Conservation (phyloP, 2,888 invertebrate species). For the Chelonus formosanus region DNA sequence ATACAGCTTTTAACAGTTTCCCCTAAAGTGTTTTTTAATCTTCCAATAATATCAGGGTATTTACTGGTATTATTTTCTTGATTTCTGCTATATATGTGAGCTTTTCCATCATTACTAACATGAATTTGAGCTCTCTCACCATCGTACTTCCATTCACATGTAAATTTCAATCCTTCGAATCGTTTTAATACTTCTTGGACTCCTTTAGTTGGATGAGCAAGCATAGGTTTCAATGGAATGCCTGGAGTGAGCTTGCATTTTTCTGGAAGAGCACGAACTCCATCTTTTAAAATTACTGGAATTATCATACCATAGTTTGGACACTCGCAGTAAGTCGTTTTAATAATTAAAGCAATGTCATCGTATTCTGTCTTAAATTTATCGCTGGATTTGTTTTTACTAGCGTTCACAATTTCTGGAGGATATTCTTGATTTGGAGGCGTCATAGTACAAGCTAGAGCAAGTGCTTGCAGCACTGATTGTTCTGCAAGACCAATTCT, state of each 20-base stretch:
- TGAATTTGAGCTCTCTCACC: slow-evolving; percentile 98
- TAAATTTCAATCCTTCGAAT: slow-evolving; percentile 84
- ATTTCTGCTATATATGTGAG: slow-evolving; percentile 92
- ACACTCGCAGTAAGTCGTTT: slow-evolving; percentile 95
- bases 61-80: slow-evolving; percentile 94
- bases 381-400: slow-evolving; percentile 73
- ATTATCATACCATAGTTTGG: slow-evolving; percentile 91
- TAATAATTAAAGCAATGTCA: slow-evolving; percentile 78
- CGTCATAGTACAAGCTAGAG: slow-evolving; percentile 82
- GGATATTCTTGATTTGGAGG: slow-evolving; percentile 77
- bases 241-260: slow-evolving; percentile 90
- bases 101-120: slow-evolving; percentile 71
- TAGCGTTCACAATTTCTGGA: slow-evolving; percentile 72
- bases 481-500: slow-evolving; percentile 97
- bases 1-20: slow-evolving; percentile 80
- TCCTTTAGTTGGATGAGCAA: slow-evolving; percentile 97
- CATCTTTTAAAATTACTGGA: slow-evolving; percentile 79
- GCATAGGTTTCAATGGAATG: slow-evolving; percentile 96
- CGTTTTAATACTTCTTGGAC: slow-evolving; percentile 87
- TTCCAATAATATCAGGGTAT: slow-evolving; percentile 91
- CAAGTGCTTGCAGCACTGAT: slow-evolving; percentile 88
- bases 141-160: slow-evolving; percentile 99
- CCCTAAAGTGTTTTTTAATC: slow-evolving; percentile 71
- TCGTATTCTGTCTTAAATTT: slow-evolving; percentile 80
- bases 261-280: slow-evolving; percentile 76